These are phyloP conservation scores for Dioctria rufipes DNA, from an alignment of 2,888 invertebrate genomes.

Conservation along the genomic window DNA sequence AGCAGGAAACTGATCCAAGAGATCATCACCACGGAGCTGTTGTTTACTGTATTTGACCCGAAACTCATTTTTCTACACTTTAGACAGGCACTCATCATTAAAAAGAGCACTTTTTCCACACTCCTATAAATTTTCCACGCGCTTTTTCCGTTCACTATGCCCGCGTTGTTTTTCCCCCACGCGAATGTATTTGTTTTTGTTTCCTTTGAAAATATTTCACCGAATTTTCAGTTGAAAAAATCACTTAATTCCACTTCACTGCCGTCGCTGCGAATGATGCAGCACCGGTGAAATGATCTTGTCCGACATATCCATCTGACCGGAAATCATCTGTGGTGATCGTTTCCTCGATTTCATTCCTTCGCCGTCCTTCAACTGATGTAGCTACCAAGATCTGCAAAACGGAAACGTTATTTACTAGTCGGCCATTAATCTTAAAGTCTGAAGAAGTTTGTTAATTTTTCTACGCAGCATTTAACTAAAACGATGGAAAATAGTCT, in stretches of 20 bases:
- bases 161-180: conserved; percentile 3
- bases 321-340: conserved; percentile 11
- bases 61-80: conserved; percentile 49
- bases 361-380: conserved; percentile 13
- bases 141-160: not conserved
- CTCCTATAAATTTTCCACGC: not conserved
- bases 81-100: conserved; percentile 50
- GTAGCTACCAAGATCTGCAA: conserved; percentile 23
- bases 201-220: conserved; percentile 11
- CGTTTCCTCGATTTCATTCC: not conserved
- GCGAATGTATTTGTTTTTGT: not conserved
- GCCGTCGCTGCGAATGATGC: not conserved
- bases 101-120: conserved; percentile 13
- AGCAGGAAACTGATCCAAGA: conserved; percentile 38
- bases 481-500: conserved; percentile 17
- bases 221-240: conserved; percentile 25
- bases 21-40: conserved; percentile 20
- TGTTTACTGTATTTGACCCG: conserved; percentile 42
- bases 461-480: not conserved
- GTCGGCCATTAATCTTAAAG: conserved; percentile 24
- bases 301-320: conserved; percentile 38
- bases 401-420: conserved; percentile 20
- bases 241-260: conserved; percentile 19
- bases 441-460: conserved; percentile 27
- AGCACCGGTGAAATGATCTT: conserved; percentile 4